These are phyloP conservation scores for Globia sparganii DNA, from an alignment of 2,888 invertebrate species.

Conservation along the genomic window DNA sequence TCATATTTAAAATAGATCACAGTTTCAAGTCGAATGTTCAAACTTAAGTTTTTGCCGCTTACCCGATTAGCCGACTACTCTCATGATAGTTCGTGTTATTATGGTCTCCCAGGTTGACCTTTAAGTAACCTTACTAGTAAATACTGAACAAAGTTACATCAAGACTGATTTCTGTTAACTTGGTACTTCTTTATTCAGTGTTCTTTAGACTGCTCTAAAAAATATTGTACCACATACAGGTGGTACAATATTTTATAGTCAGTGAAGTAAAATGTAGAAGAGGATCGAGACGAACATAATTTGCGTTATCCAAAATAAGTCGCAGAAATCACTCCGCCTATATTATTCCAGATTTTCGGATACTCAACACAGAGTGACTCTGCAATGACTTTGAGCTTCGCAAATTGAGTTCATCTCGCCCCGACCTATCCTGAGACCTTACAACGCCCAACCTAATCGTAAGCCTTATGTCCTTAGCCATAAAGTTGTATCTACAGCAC, in stretches of 20 bases:
- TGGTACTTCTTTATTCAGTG: neutral
- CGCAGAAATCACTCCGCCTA: neutral
- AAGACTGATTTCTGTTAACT: neutral
- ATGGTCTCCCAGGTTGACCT: neutral
- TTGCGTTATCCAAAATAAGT: neutral
- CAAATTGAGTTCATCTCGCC: constrained; percentile 1
- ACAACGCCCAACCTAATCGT: neutral
- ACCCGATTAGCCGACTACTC: constrained; percentile 57
- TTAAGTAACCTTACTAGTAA: neutral
- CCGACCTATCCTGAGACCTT: neutral
- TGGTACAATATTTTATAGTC: constrained; percentile 1
- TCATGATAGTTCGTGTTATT: constrained; percentile 9
- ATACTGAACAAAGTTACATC: constrained; percentile 19
- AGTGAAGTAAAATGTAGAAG: neutral
- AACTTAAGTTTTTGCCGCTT: constrained; percentile 30
- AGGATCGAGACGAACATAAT: constrained; percentile 7
- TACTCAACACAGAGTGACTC: neutral
- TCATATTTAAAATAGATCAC: constrained; percentile 46
- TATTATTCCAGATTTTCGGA: too few species aligned
- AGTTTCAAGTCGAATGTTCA: constrained; percentile 25
- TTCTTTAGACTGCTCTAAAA: neutral
- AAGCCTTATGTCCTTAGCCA: neutral
- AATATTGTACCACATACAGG: constrained; percentile 10
- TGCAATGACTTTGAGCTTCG: neutral
- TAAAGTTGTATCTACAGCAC: constrained; percentile 90